A percentile compares a stretch with the other conserved stretches of the same genome.
These are phyloP conservation scores for Andrena marginata DNA, from an alignment of 2,888 invertebrate genomes.

Conservation along the genomic window DNA sequence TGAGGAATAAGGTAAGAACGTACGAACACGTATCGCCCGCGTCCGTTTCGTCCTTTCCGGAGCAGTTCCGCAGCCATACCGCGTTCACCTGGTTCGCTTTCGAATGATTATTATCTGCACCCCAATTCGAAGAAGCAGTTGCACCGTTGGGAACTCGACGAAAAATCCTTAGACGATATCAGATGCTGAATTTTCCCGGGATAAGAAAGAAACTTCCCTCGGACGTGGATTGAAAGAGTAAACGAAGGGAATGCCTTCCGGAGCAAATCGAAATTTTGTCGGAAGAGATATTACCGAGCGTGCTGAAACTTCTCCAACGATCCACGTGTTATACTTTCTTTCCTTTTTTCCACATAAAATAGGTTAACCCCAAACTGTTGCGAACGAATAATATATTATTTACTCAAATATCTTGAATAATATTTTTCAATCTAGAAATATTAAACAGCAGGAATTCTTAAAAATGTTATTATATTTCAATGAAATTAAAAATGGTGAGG, in stretches of 20 bases:
- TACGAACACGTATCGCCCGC: neutral
- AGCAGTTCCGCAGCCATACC: neutral
- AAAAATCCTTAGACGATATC: slow-evolving; percentile 32
- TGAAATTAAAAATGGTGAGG: too few relatives aligned
- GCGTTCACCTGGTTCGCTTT: slow-evolving; percentile 17
- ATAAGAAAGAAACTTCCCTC: slow-evolving; percentile 44
- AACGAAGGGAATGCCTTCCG: neutral
- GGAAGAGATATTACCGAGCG: neutral
- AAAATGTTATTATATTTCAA: too few relatives aligned
- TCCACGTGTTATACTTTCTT: neutral
- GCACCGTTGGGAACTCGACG: neutral
- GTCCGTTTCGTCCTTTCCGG: neutral
- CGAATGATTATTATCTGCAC: slow-evolving; percentile 44
- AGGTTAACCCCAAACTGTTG: too few relatives aligned
- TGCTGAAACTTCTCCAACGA: slow-evolving; percentile 7
- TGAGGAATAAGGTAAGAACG: neutral
- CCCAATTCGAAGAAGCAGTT: slow-evolving; percentile 12
- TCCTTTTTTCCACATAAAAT: neutral
- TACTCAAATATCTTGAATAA: too few relatives aligned
- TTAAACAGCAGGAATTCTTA: neutral
- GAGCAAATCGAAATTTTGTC: slow-evolving; percentile 39
- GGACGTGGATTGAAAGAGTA: slow-evolving; percentile 47
- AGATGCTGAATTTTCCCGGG: slow-evolving; percentile 38
- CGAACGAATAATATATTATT: too few relatives aligned
- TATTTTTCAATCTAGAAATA: neutral